Evolutionary conservation across 2,888 invertebrate genomes (phyloP).

Genomic region (Ariolimax columbianus): DNA sequence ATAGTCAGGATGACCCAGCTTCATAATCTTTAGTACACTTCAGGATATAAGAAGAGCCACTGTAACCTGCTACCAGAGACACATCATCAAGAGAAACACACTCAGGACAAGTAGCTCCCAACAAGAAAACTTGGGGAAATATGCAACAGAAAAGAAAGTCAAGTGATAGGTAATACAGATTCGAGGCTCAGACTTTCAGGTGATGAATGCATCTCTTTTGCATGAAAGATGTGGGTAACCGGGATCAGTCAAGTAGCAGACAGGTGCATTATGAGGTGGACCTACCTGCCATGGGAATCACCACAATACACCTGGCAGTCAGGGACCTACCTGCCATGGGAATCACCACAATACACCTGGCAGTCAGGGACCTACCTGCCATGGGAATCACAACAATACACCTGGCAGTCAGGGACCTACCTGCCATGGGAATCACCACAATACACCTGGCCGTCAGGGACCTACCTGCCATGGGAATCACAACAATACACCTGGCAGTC

Average conservation of each 20-base stretch:
- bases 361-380: constrained; percentile 87
- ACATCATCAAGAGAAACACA: too few species aligned
- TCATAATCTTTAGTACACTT: too few species aligned
- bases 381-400: constrained; percentile 93
- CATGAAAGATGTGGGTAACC: too few species aligned
- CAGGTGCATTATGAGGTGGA: neutral
- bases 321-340: constrained; percentile 89
- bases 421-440: constrained; percentile 91
- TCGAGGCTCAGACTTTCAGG: too few species aligned
- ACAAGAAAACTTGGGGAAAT: too few species aligned
- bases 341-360: constrained; percentile 91
- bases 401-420: constrained; percentile 86
- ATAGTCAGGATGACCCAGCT: too few species aligned
- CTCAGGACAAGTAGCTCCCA: too few species aligned
- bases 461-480: constrained; percentile 91
- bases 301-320: constrained; percentile 89
- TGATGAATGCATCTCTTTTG: too few species aligned
- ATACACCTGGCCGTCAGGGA: constrained; percentile 89
- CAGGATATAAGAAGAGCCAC: too few species aligned
- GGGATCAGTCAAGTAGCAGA: neutral
- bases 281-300: constrained; percentile 91
- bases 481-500: constrained; percentile 89
- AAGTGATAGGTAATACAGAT: too few species aligned
- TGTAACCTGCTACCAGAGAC: too few species aligned
- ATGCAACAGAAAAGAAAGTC: too few species aligned